A percentile compares a stretch with the other conserved stretches of the same genome.
These are phyloP conservation scores for Acrobasis repandana DNA, from an alignment of 2,888 invertebrate species.

Conservation along the genomic window DNA sequence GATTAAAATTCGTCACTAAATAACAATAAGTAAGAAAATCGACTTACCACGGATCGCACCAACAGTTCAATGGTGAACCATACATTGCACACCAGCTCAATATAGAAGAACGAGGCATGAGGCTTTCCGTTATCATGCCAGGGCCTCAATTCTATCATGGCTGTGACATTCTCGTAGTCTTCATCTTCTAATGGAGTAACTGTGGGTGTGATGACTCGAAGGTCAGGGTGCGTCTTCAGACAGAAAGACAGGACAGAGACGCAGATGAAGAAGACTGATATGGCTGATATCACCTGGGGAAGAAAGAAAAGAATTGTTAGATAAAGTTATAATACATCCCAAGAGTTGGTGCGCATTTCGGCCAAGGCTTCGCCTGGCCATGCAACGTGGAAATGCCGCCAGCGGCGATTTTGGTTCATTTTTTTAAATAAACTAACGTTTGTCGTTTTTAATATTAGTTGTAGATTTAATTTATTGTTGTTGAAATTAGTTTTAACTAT, in stretches of 20 bases:
- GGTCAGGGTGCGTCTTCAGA: slow-evolving; percentile 96
- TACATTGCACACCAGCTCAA: slow-evolving; percentile 96
- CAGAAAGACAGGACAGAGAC: slow-evolving; percentile 98
- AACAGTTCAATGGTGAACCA: slow-evolving; percentile 98
- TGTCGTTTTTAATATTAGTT: too few relatives aligned
- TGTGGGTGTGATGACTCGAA: slow-evolving; percentile 83
- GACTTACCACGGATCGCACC: slow-evolving; percentile 92
- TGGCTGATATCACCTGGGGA: slow-evolving; percentile 92
- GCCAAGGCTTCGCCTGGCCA: too few relatives aligned
- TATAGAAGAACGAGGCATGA: slow-evolving; percentile 92
- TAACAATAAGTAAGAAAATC: neutral
- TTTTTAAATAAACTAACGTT: too few relatives aligned
- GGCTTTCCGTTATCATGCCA: slow-evolving; percentile 84
- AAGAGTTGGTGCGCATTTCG: too few relatives aligned
- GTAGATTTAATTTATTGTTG: too few relatives aligned
- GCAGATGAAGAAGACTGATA: slow-evolving; percentile 98
- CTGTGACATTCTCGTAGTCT: slow-evolving; percentile 38
- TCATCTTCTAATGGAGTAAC: slow-evolving; percentile 34
- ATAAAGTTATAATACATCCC: too few relatives aligned
- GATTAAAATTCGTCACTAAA: too few relatives aligned
- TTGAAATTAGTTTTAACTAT: too few relatives aligned
- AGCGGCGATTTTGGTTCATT: too few relatives aligned
- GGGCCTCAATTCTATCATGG: slow-evolving; percentile 37
- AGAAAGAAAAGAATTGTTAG: slow-evolving; percentile 29
- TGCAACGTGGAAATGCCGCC: too few relatives aligned